Evolutionary conservation across 2,797 vertebrate species (phyloP).

Genomic region (Ispidina lecontei): DNA sequence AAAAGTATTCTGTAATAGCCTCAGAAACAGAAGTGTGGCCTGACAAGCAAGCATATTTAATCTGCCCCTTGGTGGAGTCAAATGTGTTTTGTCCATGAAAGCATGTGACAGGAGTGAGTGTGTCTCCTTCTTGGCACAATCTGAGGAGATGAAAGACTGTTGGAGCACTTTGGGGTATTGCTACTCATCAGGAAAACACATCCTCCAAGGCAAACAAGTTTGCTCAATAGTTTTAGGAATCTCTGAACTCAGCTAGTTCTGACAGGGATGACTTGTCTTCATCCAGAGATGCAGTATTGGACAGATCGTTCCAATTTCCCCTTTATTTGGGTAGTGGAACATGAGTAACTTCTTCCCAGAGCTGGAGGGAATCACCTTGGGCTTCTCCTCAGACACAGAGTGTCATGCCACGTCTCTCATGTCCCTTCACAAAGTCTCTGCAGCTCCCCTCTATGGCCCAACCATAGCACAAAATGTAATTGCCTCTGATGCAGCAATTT

Average conservation of each 20-base stretch:
- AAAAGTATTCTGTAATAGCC: neutral
- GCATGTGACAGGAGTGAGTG: neutral
- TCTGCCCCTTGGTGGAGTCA: neutral
- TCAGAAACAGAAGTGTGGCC: neutral
- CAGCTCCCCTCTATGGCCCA: neutral
- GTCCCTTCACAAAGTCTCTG: accelerated
- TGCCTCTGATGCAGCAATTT: neutral
- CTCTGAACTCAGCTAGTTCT: neutral
- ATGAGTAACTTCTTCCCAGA: neutral
- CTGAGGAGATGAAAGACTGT: neutral
- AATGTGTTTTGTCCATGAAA: neutral
- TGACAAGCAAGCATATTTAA: neutral
- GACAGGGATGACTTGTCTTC: neutral
- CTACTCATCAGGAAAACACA: neutral
- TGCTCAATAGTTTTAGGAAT: constrained; percentile 22
- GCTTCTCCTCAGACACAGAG: neutral
- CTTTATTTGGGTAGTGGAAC: constrained; percentile 3
- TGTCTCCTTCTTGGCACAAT: neutral
- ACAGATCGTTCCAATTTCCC: constrained; percentile 8
- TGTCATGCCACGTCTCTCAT: accelerated
- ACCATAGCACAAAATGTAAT: neutral
- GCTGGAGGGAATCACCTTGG: neutral
- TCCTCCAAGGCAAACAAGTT: constrained; percentile 29
- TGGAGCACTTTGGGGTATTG: neutral
- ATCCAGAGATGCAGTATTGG: neutral